These are phyloP conservation scores for Xanthorhoe designata DNA, from an alignment of 2,888 invertebrate species.

Conservation along the genomic window DNA sequence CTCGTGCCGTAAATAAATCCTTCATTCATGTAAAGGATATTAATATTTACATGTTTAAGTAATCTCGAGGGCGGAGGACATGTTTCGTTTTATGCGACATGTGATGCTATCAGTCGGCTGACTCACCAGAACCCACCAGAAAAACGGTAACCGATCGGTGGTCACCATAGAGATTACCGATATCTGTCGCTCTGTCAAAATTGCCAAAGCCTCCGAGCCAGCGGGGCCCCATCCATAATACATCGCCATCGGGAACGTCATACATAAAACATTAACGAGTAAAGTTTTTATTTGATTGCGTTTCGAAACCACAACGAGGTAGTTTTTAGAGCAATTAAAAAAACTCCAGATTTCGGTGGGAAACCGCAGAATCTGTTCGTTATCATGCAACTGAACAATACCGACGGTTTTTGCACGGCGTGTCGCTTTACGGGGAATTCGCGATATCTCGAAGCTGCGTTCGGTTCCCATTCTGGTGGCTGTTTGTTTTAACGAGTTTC, in stretches of 20 bases:
- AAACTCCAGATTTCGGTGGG: constrained; percentile 76
- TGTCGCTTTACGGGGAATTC: constrained; percentile 60
- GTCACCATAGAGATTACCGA: constrained; percentile 75
- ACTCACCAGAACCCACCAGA: constrained; percentile 51
- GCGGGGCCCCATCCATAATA: constrained; percentile 82
- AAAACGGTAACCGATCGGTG: constrained; percentile 64
- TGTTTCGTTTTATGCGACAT: constrained; percentile 44
- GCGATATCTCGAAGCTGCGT: constrained; percentile 61
- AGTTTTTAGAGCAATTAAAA: constrained; percentile 72
- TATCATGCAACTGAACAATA: constrained; percentile 70
- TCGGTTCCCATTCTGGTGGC: constrained; percentile 47
- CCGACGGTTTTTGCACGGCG: constrained; percentile 61
- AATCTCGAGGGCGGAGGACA: constrained; percentile 36
- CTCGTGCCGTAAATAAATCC: constrained; percentile 35
- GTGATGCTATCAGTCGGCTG: constrained; percentile 64
- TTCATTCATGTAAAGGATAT: constrained; percentile 33
- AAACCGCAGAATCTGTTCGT: constrained; percentile 65
- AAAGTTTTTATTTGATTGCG: constrained; percentile 82
- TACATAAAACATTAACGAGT: constrained; percentile 84
- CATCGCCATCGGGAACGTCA: constrained; percentile 73
- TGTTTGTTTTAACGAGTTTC: constrained; percentile 51
- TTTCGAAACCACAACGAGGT: constrained; percentile 65
- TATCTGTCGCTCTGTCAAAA: constrained; percentile 80
- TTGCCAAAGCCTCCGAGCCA: constrained; percentile 73
- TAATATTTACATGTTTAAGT: constrained; percentile 52